Percentiles rank a stretch among this genome's conserved stretches.
phyloP scores from a whole-genome alignment of 2,113 vertebrate genomes.

The Xiphias gladius region DNA sequence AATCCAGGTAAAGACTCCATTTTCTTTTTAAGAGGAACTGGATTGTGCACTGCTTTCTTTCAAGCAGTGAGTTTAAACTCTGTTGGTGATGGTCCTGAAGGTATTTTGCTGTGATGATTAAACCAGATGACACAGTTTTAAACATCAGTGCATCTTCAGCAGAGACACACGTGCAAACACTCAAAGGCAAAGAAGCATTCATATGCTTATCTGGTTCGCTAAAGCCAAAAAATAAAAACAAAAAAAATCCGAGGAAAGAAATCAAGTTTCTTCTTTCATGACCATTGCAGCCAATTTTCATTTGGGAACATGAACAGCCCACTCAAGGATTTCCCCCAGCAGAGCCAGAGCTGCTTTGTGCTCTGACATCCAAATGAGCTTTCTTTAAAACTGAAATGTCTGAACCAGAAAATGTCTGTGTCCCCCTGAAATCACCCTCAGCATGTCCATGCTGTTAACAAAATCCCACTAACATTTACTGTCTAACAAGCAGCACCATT shows the following conservation, averaged over 20 bases:
- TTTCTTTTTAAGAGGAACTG: neutral
- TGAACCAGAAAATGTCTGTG: conserved; percentile 6
- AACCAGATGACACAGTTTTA: conserved; percentile 64
- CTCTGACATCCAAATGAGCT: conserved; percentile 28
- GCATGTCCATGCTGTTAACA: neutral
- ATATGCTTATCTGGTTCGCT: conserved; percentile 33
- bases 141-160: conserved; percentile 57
- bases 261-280: conserved; percentile 34
- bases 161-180: conserved; percentile 26
- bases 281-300: conserved; percentile 23
- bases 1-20: conserved; percentile 9
- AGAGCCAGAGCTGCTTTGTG: conserved; percentile 31
- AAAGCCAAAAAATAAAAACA: conserved; percentile 4
- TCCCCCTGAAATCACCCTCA: neutral
- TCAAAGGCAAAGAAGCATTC: conserved; percentile 29
- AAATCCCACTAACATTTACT: neutral
- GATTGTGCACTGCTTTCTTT: conserved; percentile 6
- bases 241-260: conserved; percentile 13
- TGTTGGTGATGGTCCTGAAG: conserved; percentile 13
- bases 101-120: conserved; percentile 43
- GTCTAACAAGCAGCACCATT: neutral
- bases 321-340: conserved; percentile 40
- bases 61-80: conserved; percentile 17
- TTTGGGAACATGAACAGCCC: conserved; percentile 31
- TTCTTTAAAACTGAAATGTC: neutral